Evolutionary conservation across 1,140 invertebrate genomes (phyloP).

Genomic region (Rhizoglyphus robini): DNA sequence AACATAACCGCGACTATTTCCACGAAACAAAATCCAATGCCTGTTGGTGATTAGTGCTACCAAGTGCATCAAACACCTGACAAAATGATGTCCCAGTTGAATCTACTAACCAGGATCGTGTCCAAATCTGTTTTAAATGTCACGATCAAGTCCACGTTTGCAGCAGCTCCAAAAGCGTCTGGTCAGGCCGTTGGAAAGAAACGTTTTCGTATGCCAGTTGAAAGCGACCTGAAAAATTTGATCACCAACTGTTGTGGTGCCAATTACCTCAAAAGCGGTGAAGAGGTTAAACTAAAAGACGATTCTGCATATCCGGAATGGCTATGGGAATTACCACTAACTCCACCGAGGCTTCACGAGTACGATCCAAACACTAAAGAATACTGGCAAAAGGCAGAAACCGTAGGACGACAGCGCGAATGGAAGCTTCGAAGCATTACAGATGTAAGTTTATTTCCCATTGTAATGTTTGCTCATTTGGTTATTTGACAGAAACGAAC

Average conservation of each 20-base stretch:
- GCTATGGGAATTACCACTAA: slow-evolving; percentile 61
- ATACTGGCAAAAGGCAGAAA: slow-evolving; percentile 53
- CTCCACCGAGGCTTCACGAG: slow-evolving; percentile 49
- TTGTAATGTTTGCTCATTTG: neutral
- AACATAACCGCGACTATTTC: too few species aligned
- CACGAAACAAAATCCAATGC: too few species aligned
- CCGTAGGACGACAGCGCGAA: slow-evolving; percentile 18
- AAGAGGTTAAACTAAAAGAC: slow-evolving; percentile 66
- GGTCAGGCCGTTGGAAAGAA: slow-evolving; percentile 23
- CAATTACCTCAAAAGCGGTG: slow-evolving; percentile 57
- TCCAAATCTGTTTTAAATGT: too few species aligned
- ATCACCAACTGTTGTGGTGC: slow-evolving; percentile 68
- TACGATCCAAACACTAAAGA: slow-evolving; percentile 59
- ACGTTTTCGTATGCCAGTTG: slow-evolving; percentile 53
- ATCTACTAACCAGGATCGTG: too few species aligned
- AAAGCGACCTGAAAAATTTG: slow-evolving; percentile 66
- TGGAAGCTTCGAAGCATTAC: slow-evolving; percentile 5
- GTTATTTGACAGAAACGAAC: neutral
- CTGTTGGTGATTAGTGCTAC: too few species aligned
- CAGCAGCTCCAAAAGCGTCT: neutral
- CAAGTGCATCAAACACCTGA: too few species aligned
- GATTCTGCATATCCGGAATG: slow-evolving; percentile 85
- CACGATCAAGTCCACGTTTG: too few species aligned
- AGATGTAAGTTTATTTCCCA: neutral
- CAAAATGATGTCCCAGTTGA: too few species aligned